Base-by-base conservation (phyloP, 2,113 vertebrate genomes). In the Thymallus thymallus region DNA sequence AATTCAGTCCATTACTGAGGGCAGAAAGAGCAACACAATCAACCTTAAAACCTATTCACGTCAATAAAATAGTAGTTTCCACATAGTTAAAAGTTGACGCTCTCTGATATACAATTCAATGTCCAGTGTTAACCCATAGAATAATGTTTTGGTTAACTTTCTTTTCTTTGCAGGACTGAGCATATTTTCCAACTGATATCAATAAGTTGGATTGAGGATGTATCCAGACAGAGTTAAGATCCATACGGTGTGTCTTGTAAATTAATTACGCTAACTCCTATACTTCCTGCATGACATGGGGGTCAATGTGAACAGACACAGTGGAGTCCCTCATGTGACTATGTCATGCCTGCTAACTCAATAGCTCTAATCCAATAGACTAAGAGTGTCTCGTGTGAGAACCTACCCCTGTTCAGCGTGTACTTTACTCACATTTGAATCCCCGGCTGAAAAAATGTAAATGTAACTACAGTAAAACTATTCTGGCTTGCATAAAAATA, bases 1-100 rank as follows among this genome's bases (percentile, higher is more conserved):
- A 98, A 85, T 99, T 99, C 90, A 99, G 91, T 3, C 98, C 98
- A 90, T 99, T 99, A 92, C 97, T 99, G 89, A 83, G 77, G 60
- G 82, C 1, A 63, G 82, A 91, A 58, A 81, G 9, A 82, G 80
- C 48, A 68, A 63, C 2, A 58, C 13, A 2, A n/a, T 20, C 5
- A 58, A 20, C 20, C 55, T n/a, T 58, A 20, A 20, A 6, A 6
- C 5, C 55, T 20, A 20, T 22, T 20, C 6, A 5, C 55, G 1
- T 18, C 16, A 20, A 58, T 18, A 58, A n/a, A 18, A 55, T 9
- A 20, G 55, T 18, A 18, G 5, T 58, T 58, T 14, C 7, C 16
- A 13, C 5, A 58, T 9, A 58, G 55, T 20, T 58, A 58, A 58
- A 56, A 3, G 55, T 7, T 58, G 1, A 58, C 10, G 12, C 10